Percentiles rank a stretch among this genome's conserved stretches.
These are phyloP conservation scores for Steinernema khuongi DNA, from an alignment of 1,140 invertebrate species.

Conservation along the genomic window DNA sequence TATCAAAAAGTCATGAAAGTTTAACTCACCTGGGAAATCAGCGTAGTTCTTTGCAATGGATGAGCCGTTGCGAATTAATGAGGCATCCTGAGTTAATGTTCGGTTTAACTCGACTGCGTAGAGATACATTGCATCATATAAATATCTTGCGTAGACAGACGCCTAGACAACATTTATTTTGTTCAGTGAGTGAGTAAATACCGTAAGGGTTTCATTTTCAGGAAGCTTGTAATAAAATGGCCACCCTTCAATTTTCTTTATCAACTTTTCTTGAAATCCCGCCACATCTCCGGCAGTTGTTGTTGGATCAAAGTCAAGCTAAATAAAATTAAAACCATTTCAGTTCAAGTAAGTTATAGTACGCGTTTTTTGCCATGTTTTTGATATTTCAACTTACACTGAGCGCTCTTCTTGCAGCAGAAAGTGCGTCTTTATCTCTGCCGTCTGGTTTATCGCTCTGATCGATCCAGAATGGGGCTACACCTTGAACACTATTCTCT, in stretches of 20 bases:
- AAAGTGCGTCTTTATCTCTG: constrained; percentile 12
- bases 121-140: constrained; percentile 28
- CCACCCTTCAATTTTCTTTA: not conserved
- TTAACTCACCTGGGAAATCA: not conserved
- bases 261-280: not conserved
- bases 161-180: not conserved
- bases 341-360: not conserved
- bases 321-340: not conserved
- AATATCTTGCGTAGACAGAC: constrained; percentile 8
- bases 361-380: not conserved
- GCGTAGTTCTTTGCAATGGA: not conserved
- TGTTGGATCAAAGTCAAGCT: constrained; percentile 1
- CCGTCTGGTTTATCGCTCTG: constrained; percentile 2
- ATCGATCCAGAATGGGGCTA: constrained; percentile 11
- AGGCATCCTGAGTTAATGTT: not conserved
- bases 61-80: not conserved
- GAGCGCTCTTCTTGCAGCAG: not conserved
- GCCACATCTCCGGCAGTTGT: not conserved
- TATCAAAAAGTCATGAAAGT: no score
- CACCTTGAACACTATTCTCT: not conserved
- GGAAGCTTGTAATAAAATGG: not conserved
- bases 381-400: not conserved
- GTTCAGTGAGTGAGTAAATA: not conserved
- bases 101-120: constrained; percentile 23
- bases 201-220: not conserved